Percentiles rank a stretch among this genome's conserved stretches.
Conservation (phyloP, 2,797 vertebrate genomes). For the Microctenopoma stevenorrisi region DNA sequence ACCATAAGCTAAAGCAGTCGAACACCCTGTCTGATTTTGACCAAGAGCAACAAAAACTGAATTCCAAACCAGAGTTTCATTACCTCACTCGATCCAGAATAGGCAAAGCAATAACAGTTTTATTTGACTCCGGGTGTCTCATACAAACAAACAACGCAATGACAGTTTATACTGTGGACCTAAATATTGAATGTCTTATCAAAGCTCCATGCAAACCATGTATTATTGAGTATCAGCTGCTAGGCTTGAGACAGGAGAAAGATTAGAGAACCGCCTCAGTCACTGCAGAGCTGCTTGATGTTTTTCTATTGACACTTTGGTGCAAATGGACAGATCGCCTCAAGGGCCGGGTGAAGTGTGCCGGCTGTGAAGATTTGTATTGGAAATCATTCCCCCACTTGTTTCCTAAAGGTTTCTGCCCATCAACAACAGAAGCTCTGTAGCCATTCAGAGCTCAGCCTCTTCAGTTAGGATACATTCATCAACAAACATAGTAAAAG, state of each 20-base stretch:
- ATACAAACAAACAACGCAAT: slow-evolving; percentile 27
- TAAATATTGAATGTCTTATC: slow-evolving; percentile 33
- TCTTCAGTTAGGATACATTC: slow-evolving; percentile 34
- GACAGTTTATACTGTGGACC: slow-evolving; percentile 7
- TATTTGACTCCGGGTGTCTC: slow-evolving; percentile 28
- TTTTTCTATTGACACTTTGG: slow-evolving; percentile 64
- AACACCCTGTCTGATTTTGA: slow-evolving; percentile 2
- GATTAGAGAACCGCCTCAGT: slow-evolving; percentile 34
- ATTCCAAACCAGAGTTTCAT: slow-evolving; percentile 31
- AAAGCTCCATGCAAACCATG: slow-evolving; percentile 23
- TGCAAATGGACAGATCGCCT: slow-evolving; percentile 64
- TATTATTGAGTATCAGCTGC: slow-evolving; percentile 38
- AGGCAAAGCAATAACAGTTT: slow-evolving; percentile 24
- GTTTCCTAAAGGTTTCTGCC: slow-evolving; percentile 71
- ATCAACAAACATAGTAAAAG: slow-evolving; percentile 38
- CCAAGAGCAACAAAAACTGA: slow-evolving; percentile 21
- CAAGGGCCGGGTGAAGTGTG: slow-evolving; percentile 64
- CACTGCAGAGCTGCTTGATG: slow-evolving; percentile 34
- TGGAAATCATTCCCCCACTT: slow-evolving; percentile 78
- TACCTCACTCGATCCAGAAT: neutral
- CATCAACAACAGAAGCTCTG: slow-evolving; percentile 63
- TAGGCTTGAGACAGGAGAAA: slow-evolving; percentile 22
- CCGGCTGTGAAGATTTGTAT: slow-evolving; percentile 68
- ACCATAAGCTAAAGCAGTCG: slow-evolving; percentile 7
- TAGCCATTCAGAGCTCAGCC: slow-evolving; percentile 48